Evolutionary conservation across 2,113 vertebrate species (phyloP).

Genomic region (Opisthocomus hoazin): DNA sequence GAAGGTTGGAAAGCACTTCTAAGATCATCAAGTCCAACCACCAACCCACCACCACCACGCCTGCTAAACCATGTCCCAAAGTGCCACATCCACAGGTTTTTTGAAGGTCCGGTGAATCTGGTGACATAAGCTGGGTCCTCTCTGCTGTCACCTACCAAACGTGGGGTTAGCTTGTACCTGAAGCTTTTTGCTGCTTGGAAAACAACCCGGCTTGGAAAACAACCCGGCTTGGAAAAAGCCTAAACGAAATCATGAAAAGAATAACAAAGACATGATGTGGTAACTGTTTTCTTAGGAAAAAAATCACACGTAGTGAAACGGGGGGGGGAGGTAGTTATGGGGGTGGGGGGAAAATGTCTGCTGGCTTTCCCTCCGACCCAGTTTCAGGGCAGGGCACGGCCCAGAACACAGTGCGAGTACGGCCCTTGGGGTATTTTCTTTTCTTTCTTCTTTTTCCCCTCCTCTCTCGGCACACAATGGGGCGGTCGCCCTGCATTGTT

Average conservation of each 20-base stretch:
- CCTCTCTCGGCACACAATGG: not conserved
- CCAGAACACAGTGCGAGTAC: rapidly evolving
- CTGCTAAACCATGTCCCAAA: no score
- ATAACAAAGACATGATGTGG: not conserved
- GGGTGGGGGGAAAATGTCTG: not conserved
- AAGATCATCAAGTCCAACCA: no score
- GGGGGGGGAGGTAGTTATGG: not conserved
- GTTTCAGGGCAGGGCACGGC: not conserved
- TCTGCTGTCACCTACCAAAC: not conserved
- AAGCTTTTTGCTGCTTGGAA: not conserved
- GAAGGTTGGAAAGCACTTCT: no score
- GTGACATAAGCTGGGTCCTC: not conserved
- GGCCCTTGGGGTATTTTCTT: not conserved
- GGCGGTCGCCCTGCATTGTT: not conserved
- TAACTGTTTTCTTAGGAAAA: not conserved
- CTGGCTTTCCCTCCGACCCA: not conserved
- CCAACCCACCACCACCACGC: no score
- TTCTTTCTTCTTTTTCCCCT: rapidly evolving
- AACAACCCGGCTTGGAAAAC: not conserved
- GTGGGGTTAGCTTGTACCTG: not conserved
- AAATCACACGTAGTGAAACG: not conserved
- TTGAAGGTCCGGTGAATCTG: no score
- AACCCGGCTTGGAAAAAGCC: not conserved
- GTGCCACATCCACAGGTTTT: no score
- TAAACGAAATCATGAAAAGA: not conserved